Evolutionary conservation across 2,797 vertebrate genomes (phyloP), one percentile per base, ranked within the genome.

Genomic region (Percopsis omiscomaycus): DNA sequence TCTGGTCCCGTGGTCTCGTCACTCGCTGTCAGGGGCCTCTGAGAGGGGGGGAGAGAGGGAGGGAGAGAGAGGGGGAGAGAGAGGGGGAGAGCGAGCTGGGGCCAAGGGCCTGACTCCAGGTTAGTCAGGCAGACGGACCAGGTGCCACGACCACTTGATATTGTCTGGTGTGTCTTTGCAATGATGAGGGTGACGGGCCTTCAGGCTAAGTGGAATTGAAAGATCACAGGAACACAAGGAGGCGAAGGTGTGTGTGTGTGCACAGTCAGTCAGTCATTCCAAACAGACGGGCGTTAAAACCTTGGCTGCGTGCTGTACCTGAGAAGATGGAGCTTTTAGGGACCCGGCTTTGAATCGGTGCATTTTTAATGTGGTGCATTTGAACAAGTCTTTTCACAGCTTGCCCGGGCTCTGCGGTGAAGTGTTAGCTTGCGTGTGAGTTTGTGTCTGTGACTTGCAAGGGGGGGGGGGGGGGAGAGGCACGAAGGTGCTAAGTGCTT

Each of bases 231-330:
- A 53, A 59, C 13, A 55, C 44, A 58, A 64, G 59, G 62, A 11
- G 29, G 50, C 51, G 54, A 61, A 66, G 66, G 76, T 73, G 30
- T 61, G 58, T 55, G 45, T 42, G 12, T 60, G 42, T 30, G 59
- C 28, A 8, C 29, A 47, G 49, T 10, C 49, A 59, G 66, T 60
- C 56, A 32, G n/a, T 4, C 29, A 37, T 37, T 37, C 5, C 55
- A 61, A 56, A 63, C 46, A 48, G 59, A 46, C 10, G 4, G 55
- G 59, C 75, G 71, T 75, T 76, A 71, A 80, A 73, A 82, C 68
- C 81, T 60, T 22, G 16, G 55, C 48, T 14, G 47, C 3, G 1
- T 29, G 57, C 12, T 37, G 46, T 3, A 5, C 13, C 52, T 30
- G 37, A 77, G 55, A 37, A 66, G 57, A 32, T 27, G 11, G 32